Base-by-base conservation (phyloP, 1,140 invertebrate species). In the Megathymus violae region DNA sequence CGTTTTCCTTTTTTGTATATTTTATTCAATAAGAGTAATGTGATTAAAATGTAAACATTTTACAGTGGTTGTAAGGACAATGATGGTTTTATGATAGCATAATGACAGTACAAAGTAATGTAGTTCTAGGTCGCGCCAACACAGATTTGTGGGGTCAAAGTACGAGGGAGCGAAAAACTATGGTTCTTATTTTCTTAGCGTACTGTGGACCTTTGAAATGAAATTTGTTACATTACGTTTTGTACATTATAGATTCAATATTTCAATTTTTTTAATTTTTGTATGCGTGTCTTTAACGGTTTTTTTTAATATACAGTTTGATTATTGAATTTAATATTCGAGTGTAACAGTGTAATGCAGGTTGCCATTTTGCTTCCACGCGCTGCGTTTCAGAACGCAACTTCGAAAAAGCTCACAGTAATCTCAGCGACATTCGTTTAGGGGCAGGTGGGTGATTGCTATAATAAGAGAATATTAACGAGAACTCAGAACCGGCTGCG, bases 381-480 rank as follows among this genome's bases (percentile, higher is more conserved):
- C 19, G 5, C 5, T 22, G 5, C 19, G 2, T 2, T 5, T 5
- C 2, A 31, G 16, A 17, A 22, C 19, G 17, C 2, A 44, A 10
- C 19, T 44, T 44, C 4, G 15, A 22, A 17, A 44, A 44, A 19
- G 43, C 43, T 44, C 10, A 44, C 10, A 41, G 19, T 22, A 22
- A 22, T n/a, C 38, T 22, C 27, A 40, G 19, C 51, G 7, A 46
- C 17, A 7, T 38, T 54, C 50, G 13, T 46, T 34, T 16, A 58
- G 15, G 25, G n/a, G 15, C 27, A 41, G 38, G 22, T 25, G 27
- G 27, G 7, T 31, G 9, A 9, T 52, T 58, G 16, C 14, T 41
- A 58, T 43, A 58, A 58, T 40, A 44, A 44, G 43, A 58, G 51
- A 54, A 27, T 13, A 38, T 11, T 25, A 31, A 31, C 27, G 27